Evolutionary conservation across 1,140 invertebrate genomes (phyloP).

Genomic region (Yoshiicerus persimilis): DNA sequence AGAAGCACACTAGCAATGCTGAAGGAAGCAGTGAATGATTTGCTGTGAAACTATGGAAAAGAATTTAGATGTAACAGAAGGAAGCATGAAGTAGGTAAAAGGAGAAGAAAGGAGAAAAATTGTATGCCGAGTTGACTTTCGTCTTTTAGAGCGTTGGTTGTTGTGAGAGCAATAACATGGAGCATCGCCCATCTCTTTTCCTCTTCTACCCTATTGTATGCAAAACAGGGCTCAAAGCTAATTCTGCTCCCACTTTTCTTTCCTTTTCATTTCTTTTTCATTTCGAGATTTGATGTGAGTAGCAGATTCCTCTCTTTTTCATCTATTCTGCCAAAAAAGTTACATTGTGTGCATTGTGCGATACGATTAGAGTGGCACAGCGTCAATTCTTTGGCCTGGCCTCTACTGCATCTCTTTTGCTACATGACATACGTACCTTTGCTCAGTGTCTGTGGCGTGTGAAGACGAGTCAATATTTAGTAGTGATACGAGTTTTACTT

Average conservation of each 20-base stretch:
- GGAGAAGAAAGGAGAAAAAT: not conserved
- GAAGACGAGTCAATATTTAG: not conserved
- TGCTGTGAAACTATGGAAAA: not conserved
- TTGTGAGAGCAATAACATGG: not conserved
- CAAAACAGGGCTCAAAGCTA: slow-evolving; percentile 8
- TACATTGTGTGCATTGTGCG: not conserved
- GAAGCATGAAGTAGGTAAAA: not conserved
- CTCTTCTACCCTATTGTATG: not conserved
- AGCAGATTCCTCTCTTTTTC: not conserved
- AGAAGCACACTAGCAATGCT: not conserved
- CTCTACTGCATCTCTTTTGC: not conserved
- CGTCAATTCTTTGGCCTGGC: not conserved
- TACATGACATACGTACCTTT: not conserved
- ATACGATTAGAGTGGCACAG: not conserved
- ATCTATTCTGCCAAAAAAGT: not conserved
- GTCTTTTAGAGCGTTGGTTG: not conserved
- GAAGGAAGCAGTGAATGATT: not conserved
- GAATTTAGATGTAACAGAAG: not conserved
- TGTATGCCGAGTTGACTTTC: not conserved
- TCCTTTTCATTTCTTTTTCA: slow-evolving; percentile 5
- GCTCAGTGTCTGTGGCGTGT: not conserved
- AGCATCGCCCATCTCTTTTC: not conserved
- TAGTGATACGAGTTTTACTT: not conserved
- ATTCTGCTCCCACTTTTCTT: not conserved
- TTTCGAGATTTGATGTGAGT: not conserved